These are phyloP conservation scores for Hestina assimilis DNA, from an alignment of 1,140 invertebrate species.

Conservation along the genomic window DNA sequence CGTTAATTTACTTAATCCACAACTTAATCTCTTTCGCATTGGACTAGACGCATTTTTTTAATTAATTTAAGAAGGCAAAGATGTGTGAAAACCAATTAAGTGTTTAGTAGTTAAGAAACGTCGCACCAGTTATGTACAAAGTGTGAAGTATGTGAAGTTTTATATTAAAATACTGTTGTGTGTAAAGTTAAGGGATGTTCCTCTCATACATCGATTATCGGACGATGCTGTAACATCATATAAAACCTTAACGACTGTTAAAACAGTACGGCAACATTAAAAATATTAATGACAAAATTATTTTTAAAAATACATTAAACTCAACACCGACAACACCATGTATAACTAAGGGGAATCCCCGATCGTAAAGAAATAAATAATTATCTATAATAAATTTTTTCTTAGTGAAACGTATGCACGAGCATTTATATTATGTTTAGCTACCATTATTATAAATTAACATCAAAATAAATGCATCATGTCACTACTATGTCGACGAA, in stretches of 20 bases:
- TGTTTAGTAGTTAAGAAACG: conserved; percentile 35
- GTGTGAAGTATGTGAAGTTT: conserved; percentile 43
- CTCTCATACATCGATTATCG: not conserved
- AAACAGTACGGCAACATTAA: conserved; percentile 39
- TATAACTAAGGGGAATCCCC: conserved; percentile 23
- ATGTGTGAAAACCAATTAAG: conserved; percentile 69
- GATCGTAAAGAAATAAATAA: conserved; percentile 59
- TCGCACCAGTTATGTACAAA: conserved; percentile 58
- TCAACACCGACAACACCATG: conserved; percentile 44
- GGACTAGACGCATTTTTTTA: conserved; percentile 75
- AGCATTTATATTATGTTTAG: conserved; percentile 75
- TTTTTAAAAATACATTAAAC: conserved; percentile 50
- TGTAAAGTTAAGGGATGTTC: conserved; percentile 24
- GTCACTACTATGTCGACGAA: conserved; percentile 74
- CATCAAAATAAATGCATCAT: conserved; percentile 78
- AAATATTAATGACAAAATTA: conserved; percentile 53
- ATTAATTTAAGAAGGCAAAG: conserved; percentile 76
- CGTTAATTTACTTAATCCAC: conserved; percentile 64
- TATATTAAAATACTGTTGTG: conserved; percentile 72
- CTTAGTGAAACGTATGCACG: conserved; percentile 66
- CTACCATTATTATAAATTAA: conserved; percentile 76
- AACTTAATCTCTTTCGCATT: conserved; percentile 75
- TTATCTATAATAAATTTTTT: conserved; percentile 64
- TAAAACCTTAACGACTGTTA: not conserved
- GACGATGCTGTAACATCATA: not conserved